A percentile compares a stretch with the other conserved stretches of the same genome.
These are phyloP conservation scores for Lamprologus ornatipinnis DNA, from an alignment of 2,113 vertebrate species.

Conservation along the genomic window DNA sequence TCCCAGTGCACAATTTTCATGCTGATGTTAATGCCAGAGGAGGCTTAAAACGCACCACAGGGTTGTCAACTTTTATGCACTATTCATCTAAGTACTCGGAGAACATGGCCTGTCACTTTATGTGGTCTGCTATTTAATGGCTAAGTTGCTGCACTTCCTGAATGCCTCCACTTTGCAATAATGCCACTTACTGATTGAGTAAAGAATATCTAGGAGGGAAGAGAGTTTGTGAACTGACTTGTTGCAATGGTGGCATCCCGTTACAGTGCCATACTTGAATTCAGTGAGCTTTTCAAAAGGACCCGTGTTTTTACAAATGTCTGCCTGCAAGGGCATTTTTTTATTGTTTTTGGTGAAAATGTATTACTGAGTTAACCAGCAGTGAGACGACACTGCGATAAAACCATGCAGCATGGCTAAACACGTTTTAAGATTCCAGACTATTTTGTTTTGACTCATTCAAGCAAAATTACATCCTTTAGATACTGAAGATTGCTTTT, in stretches of 20 bases:
- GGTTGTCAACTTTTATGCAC: neutral
- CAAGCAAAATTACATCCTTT: neutral
- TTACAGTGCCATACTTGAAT: neutral
- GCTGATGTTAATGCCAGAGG: neutral
- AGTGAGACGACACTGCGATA: neutral
- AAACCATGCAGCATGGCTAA: neutral
- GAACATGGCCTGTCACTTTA: neutral
- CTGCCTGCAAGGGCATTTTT: neutral
- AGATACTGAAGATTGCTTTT: neutral
- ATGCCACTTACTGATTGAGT: neutral
- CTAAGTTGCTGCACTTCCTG: neutral
- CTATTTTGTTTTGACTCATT: neutral
- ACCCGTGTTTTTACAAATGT: neutral
- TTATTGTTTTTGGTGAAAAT: neutral
- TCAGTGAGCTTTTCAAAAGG: neutral
- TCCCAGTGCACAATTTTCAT: neutral
- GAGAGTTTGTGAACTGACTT: neutral
- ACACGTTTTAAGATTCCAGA: neutral
- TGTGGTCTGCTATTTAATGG: neutral
- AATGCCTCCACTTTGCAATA: neutral
- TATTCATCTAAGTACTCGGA: neutral
- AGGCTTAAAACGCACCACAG: neutral
- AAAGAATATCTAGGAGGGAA: neutral
- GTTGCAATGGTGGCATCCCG: neutral
- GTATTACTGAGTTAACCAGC: neutral